A percentile compares a stretch with the other conserved stretches of the same genome.
Evolutionary conservation across 2,888 invertebrate genomes (phyloP).

Genomic region (Meandrusa payeni): DNA sequence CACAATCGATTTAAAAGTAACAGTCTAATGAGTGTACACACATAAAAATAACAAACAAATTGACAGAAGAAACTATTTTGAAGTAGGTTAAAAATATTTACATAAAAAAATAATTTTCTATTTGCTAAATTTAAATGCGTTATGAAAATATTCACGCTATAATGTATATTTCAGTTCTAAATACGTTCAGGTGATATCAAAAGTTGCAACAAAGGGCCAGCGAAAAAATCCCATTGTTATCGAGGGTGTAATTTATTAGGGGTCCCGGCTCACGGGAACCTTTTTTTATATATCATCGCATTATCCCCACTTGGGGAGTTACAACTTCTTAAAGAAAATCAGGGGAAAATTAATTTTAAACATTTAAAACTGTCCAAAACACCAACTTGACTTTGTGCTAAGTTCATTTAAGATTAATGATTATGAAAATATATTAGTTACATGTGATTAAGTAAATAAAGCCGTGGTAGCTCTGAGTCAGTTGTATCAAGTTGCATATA

Average conservation of each 20-base stretch:
- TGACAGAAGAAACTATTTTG: too few relatives aligned
- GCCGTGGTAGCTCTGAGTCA: too few relatives aligned
- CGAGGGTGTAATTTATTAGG: conserved; percentile 81
- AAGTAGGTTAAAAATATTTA: too few relatives aligned
- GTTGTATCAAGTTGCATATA: too few relatives aligned
- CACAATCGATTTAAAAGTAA: too few relatives aligned
- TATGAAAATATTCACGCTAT: conserved; percentile 25
- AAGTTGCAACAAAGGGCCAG: conserved; percentile 77
- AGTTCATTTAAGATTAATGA: too few relatives aligned
- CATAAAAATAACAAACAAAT: too few relatives aligned
- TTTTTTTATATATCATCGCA: conserved; percentile 82
- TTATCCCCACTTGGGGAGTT: conserved; percentile 79
- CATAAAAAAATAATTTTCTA: not conserved
- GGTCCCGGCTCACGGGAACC: conserved; percentile 71
- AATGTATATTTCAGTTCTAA: conserved; percentile 36
- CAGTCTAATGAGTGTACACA: too few relatives aligned
- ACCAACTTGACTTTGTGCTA: conserved; percentile 64
- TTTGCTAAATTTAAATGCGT: too few relatives aligned
- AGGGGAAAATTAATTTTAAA: conserved; percentile 77
- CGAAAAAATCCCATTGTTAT: conserved; percentile 81
- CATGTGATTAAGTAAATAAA: too few relatives aligned
- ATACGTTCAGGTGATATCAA: conserved; percentile 78
- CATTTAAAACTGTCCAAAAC: conserved; percentile 75
- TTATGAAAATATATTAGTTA: too few relatives aligned
- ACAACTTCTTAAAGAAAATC: conserved; percentile 81